These are phyloP conservation scores for Electrona antarctica DNA, from an alignment of 2,113 vertebrate species.

Conservation along the genomic window DNA sequence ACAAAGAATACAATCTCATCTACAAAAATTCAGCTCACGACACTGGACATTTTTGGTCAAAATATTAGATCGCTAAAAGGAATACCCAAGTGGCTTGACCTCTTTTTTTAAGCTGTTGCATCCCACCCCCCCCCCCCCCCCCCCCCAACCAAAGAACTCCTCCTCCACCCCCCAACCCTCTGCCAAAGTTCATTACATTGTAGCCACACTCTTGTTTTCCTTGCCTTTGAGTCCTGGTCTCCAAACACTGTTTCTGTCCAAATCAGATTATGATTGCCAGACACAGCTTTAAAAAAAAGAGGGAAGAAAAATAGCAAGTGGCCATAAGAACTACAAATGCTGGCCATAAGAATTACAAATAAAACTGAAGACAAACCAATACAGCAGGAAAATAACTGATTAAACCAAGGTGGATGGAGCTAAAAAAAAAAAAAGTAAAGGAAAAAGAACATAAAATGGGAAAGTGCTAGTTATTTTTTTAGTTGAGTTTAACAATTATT, in stretches of 20 bases:
- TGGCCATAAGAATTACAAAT: not conserved
- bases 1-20: constrained; percentile 75
- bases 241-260: constrained; percentile 31
- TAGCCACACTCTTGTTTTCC: not conserved
- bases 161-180: not conserved
- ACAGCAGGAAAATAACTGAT: constrained; percentile 62
- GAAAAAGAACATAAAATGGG: constrained; percentile 37
- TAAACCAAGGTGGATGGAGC: constrained; percentile 37
- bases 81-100: constrained; percentile 57
- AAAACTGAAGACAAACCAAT: constrained; percentile 47
- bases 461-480: constrained; percentile 75
- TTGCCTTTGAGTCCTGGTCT: constrained; percentile 13
- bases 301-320: not conserved
- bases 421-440: constrained; percentile 8
- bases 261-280: constrained; percentile 39
- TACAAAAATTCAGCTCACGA: constrained; percentile 71
- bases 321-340: not conserved
- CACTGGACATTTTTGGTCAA: constrained; percentile 72
- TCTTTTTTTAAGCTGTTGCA: constrained; percentile 31
- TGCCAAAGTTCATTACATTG: constrained; percentile 2
- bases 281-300: constrained; percentile 19
- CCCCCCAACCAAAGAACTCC: not conserved
- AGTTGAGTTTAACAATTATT: constrained; percentile 64
- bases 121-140: constrained; percentile 10
- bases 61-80: constrained; percentile 61